These are phyloP conservation scores for Eucriotettix oculatus DNA, from an alignment of 2,888 invertebrate species.

Conservation along the genomic window DNA sequence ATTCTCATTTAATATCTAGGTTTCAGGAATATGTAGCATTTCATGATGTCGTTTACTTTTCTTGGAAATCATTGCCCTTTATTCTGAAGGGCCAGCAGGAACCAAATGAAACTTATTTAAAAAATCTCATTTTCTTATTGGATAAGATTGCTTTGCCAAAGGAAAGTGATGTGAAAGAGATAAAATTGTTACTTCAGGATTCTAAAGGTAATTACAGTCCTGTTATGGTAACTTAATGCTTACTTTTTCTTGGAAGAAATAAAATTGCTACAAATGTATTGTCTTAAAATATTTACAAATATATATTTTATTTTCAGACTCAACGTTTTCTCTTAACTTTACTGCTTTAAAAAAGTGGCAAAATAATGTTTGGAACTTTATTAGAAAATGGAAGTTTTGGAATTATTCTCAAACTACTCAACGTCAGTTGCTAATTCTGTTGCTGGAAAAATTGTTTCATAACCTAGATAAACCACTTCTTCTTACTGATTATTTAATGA, in stretches of 20 bases:
- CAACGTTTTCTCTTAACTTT: conserved; percentile 38
- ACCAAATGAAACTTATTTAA: conserved; percentile 36
- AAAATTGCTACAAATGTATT: background rate
- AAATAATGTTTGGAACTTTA: conserved; percentile 58
- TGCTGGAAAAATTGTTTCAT: conserved; percentile 68
- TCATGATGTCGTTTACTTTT: conserved; percentile 57
- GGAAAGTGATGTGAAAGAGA: background rate
- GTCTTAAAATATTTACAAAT: too few relatives aligned
- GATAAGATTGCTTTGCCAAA: conserved; percentile 30
- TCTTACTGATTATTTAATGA: conserved; percentile 82
- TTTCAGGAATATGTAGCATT: conserved; percentile 60
- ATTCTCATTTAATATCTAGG: conserved; percentile 40
- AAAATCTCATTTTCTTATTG: conserved; percentile 45
- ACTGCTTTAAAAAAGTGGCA: conserved; percentile 34
- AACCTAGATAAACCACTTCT: conserved; percentile 65
- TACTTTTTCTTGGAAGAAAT: background rate
- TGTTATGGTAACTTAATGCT: too few relatives aligned
- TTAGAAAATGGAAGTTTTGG: conserved; percentile 56
- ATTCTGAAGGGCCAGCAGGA: conserved; percentile 39
- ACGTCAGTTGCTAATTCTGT: conserved; percentile 58
- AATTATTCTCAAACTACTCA: conserved; percentile 41
- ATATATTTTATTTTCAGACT: conserved; percentile 13
- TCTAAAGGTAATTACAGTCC: too few relatives aligned
- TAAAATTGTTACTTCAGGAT: too few relatives aligned
- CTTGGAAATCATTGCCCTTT: conserved; percentile 42